Evolutionary conservation across 1,140 invertebrate genomes (phyloP), one percentile per base, ranked within the genome.

Genomic region (Aphaenogaster ashmeadi): DNA sequence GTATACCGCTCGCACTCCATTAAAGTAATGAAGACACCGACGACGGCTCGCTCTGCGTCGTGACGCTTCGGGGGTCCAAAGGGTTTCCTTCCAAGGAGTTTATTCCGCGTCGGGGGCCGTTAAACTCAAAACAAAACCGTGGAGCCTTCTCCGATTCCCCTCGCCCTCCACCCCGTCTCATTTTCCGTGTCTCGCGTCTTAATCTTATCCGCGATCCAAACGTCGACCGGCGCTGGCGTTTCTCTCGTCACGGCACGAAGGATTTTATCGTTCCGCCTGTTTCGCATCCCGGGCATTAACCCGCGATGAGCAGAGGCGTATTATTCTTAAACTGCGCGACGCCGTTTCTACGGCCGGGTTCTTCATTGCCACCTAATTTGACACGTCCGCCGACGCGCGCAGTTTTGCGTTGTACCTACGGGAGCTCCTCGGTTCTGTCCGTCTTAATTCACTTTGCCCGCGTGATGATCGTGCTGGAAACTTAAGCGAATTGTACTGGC

Each of bases 1-100:
- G 90, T 88, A 91, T 90, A 90, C 87, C 89, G 90, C 89, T 88
- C 87, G 87, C 86, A 89, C 93, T 95, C 94, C 94, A 95, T 95
- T 95, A 95, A 94, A 94, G 93, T 95, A 95, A 95, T 95, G 94
- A 95, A 95, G 94, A 95, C 93, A 93, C 92, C 91, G 87, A 86
- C 88, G 90, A 91, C 88, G 91, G 89, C 69, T 86, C 50, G 41
- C 64, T 67, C 66, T 21, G 62, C 86, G 88, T 67, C 88, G 71
- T 85, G 89, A 90, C 88, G 89, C 92, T 85, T 74, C 74, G 33
- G 85, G 71, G 67, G 80, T 86, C 92, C 92, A 94, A 93, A 94
- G 90, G 92, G 93, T 92, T 91, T 93, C 88, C 93, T 93, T 94
- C 92, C 92, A 92, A 93, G 93, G 93, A 95, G 94, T 94, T 95